Evolutionary conservation across 2,797 vertebrate genomes (phyloP), one percentile per base, ranked within the genome.

Genomic region (Meriones psammophilus): DNA sequence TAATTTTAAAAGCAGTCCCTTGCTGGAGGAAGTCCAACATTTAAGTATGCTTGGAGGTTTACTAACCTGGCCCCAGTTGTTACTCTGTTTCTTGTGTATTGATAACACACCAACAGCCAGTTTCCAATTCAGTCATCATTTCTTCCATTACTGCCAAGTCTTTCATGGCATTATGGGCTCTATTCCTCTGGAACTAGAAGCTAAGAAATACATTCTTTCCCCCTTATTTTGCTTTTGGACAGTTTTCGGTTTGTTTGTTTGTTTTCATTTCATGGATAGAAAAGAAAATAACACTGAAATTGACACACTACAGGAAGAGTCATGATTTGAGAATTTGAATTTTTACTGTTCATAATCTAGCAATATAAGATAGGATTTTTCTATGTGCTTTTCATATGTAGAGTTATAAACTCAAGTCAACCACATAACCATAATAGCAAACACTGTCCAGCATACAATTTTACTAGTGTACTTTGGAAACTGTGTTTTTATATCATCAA

Each of bases 11-110:
- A 10, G 20, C 22, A 54, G 7, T 30, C 12, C 46, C 20, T 54
- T 17, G 36, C 33, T n/a, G 46, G 12, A 69, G 46, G 46, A 71
- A 42, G 7, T 17, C 15, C 2, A 12, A 30, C 36, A 26, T 3
- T 24, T 1, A 1, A 1, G 6, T 13, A 1, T 4, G 18, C 24
- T 56, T 36, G 26, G 13, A 54, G 22, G 33, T 6, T 33, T 12
- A 14, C 15, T 68, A 24, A 10, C 30, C 30, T 86, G 84, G 20
- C 30, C 64, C 8, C 30, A 24, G 28, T n/a, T 54, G 3, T 68
- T n/a, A n/a, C 33, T 66, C 64, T 86, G 46, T 42, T 36, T 54
- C 64, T 13, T 36, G 12, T 71, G 14, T 26, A 64, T 46, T 36
- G 33, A 36, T 36, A 26, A n/a, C 24, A 26, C 54, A 4, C 36